A percentile compares a stretch with the other conserved stretches of the same genome.
These are phyloP conservation scores for Valencia hispanica DNA, from an alignment of 2,797 vertebrate genomes.

Conservation along the genomic window DNA sequence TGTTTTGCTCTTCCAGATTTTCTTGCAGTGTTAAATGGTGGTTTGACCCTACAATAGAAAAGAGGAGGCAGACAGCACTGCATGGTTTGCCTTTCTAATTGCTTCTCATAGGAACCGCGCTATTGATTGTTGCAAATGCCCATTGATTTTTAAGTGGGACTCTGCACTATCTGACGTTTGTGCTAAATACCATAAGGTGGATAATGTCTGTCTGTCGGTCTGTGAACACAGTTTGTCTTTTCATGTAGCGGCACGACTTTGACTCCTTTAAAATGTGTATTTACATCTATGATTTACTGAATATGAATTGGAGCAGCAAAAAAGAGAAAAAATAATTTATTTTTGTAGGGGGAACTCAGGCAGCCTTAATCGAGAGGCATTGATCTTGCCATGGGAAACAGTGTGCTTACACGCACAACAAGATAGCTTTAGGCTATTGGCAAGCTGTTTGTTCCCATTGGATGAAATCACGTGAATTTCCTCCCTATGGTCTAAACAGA, in stretches of 20 bases:
- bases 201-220: constrained; percentile 44
- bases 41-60: constrained; percentile 33
- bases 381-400: constrained; percentile 61
- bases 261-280: constrained; percentile 19
- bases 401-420: constrained; percentile 70
- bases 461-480: constrained; percentile 68
- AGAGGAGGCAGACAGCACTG: constrained; percentile 35
- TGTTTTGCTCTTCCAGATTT: background rate
- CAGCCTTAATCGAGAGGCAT: constrained; percentile 67
- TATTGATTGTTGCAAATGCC: constrained; percentile 77
- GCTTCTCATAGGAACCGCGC: constrained; percentile 72
- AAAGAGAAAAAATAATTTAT: constrained; percentile 44
- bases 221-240: constrained; percentile 35
- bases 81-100: constrained; percentile 79
- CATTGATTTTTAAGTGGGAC: constrained; percentile 72
- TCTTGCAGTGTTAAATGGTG: constrained; percentile 26
- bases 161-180: constrained; percentile 61
- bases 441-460: constrained; percentile 78
- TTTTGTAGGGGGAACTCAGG: constrained; percentile 40
- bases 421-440: constrained; percentile 72
- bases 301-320: constrained; percentile 36
- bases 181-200: constrained; percentile 58
- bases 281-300: constrained; percentile 33
- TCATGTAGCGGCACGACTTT: constrained; percentile 10
- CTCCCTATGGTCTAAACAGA: constrained; percentile 64